Conservation (phyloP, 2,113 vertebrate genomes). For the Datnioides undecimradiatus region DNA sequence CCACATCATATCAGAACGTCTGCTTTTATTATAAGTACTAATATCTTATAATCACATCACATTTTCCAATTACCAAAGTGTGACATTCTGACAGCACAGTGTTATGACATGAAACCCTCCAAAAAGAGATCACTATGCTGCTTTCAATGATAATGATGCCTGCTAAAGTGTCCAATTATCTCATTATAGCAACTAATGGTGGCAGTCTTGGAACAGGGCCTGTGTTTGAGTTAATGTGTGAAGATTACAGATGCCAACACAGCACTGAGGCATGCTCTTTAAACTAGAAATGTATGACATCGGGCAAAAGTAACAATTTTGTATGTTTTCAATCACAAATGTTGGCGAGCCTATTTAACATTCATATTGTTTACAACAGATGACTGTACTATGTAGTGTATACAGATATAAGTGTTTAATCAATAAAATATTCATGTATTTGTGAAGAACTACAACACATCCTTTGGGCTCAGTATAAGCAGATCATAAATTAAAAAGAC, state of each 20-base stretch:
- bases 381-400: no score
- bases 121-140: not conserved
- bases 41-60: not conserved
- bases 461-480: no score
- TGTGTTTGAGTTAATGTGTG: conserved; percentile 28
- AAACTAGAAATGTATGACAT: not conserved
- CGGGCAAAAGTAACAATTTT: not conserved
- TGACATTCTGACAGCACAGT: not conserved
- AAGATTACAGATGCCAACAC: not conserved
- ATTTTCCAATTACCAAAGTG: not conserved
- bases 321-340: no score
- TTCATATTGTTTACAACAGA: no score
- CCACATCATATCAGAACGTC: not conserved
- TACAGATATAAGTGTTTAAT: no score
- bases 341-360: no score
- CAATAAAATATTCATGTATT: no score
- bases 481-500: no score
- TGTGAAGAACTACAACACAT: no score
- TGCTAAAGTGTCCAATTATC: conserved; percentile 33
- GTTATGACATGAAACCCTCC: not conserved
- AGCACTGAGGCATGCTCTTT: not conserved
- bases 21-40: not conserved
- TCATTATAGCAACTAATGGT: conserved; percentile 9
- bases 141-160: not conserved
- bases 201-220: not conserved